A percentile compares a stretch with the other conserved stretches of the same genome.
phyloP scores from a whole-genome alignment of 2,797 vertebrate genomes.

The Semaprochilodus insignis region DNA sequence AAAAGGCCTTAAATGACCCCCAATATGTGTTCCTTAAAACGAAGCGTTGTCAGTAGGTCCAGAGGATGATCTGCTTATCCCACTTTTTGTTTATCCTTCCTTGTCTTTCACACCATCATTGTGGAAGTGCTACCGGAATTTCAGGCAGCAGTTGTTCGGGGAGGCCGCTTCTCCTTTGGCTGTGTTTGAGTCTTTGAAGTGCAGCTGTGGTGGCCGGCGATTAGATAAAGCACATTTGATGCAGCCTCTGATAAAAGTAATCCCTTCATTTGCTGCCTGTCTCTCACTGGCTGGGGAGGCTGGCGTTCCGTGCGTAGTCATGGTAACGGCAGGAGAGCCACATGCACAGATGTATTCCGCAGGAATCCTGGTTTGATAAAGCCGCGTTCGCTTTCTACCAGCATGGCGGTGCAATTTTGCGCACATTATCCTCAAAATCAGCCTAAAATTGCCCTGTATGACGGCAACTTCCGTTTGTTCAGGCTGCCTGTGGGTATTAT shows the following conservation, averaged over 20 bases:
- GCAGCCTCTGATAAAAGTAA: slow-evolving; percentile 64
- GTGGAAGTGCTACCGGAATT: slow-evolving; percentile 16
- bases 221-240: slow-evolving; percentile 64
- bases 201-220: slow-evolving; percentile 46
- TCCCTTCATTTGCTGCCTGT: slow-evolving; percentile 61
- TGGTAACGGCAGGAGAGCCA: slow-evolving; percentile 59
- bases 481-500: neutral
- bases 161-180: slow-evolving; percentile 13
- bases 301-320: slow-evolving; percentile 54
- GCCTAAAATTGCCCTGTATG: slow-evolving; percentile 5
- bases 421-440: slow-evolving; percentile 17
- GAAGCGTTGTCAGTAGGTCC: too few relatives aligned
- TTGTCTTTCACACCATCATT: neutral
- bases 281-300: slow-evolving; percentile 46
- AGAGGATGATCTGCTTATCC: neutral
- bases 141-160: slow-evolving; percentile 16
- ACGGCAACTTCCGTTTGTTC: neutral
- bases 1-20: too few relatives aligned
- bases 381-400: slow-evolving; percentile 33
- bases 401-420: slow-evolving; percentile 15
- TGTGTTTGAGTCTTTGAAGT: slow-evolving; percentile 49
- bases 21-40: too few relatives aligned
- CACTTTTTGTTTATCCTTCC: neutral
- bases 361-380: slow-evolving; percentile 59
- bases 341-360: slow-evolving; percentile 41